Percentiles rank a stretch among this genome's conserved stretches.
Evolutionary conservation across 1,140 invertebrate species (phyloP).

Genomic region (Helicorthomorpha holstii): DNA sequence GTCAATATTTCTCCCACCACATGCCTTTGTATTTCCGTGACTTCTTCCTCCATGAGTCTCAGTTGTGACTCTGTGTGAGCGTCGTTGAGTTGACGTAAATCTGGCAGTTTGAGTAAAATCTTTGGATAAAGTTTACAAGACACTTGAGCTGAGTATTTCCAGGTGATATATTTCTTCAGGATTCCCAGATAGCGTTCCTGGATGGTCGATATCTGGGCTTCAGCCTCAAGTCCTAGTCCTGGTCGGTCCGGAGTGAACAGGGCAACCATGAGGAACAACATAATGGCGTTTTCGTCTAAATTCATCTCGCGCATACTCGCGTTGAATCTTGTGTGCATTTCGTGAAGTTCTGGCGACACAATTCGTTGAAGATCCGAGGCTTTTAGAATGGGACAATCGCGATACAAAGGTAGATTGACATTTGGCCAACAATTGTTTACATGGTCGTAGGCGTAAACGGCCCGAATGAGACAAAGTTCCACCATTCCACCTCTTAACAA

Average conservation of each 20-base stretch:
- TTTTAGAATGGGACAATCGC: slow-evolving; percentile 7
- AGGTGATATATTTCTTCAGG: slow-evolving; percentile 30
- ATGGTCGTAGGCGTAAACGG: slow-evolving; percentile 10
- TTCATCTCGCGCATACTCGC: slow-evolving; percentile 23
- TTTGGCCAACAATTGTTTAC: slow-evolving; percentile 10
- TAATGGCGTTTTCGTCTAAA: slow-evolving; percentile 31
- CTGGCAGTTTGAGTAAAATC: slow-evolving; percentile 32
- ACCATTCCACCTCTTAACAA: slow-evolving; percentile 31
- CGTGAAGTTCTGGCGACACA: slow-evolving; percentile 24
- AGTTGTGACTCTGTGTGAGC: slow-evolving; percentile 31
- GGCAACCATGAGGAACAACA: slow-evolving; percentile 31
- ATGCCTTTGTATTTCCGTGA: slow-evolving; percentile 20
- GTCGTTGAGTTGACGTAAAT: slow-evolving; percentile 35
- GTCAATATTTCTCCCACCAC: too few relatives aligned
- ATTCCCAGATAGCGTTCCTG: slow-evolving; percentile 31
- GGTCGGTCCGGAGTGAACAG: slow-evolving; percentile 33
- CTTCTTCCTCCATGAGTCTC: slow-evolving; percentile 20
- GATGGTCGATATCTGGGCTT: slow-evolving; percentile 21
- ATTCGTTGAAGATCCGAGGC: slow-evolving; percentile 19
- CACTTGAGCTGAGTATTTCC: slow-evolving; percentile 19
- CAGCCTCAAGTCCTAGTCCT: slow-evolving; percentile 21
- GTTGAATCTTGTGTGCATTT: slow-evolving; percentile 34
- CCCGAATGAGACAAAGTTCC: slow-evolving; percentile 18
- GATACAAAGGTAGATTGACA: slow-evolving; percentile 13
- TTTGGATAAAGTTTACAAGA: slow-evolving; percentile 23